Base-by-base conservation (phyloP, 2,888 invertebrate species). In the Philhelius pedissequus region DNA sequence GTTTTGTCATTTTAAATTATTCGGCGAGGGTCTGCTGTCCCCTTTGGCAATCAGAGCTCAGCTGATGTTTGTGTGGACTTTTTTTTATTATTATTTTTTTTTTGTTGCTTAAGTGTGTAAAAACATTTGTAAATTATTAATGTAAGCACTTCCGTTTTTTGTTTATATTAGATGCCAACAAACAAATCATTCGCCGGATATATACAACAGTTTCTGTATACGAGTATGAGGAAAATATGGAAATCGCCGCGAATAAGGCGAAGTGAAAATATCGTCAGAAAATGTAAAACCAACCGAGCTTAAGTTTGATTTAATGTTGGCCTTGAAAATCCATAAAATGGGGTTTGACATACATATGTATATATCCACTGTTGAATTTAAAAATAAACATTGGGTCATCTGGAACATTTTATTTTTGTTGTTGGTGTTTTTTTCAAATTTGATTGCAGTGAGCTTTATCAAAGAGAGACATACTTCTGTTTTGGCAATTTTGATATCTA, bases 1-100 rank as follows among this genome's bases (percentile, higher is more conserved):
- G 78, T 83, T 83, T 76, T 78, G 82, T 78, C 82, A 83, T 73
- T 83, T 78, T 83, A 64, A 83, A 83, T 78, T 83, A 78, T 78
- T 83, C 69, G 74, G 78, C 78, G 78, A 69, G 82, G 78, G 73
- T 56, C 62, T 35, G 48, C 30, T 64, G 64, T 30, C 45, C 35
- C 58, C 50, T 32, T 64, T 48, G 64, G 45, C 64, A 64, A 22
- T 45, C 30, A 32, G 25, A 40, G 6, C 40, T 64, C 40, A 48
- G 64, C 22, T 60, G 25, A 64, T 48, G 48, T 64, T 62, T 62
- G 11, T 62, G 62, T 27, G 62, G 43, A 64, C n/a, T 32, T 22
- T 43, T 58, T n/a, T n/a, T n/a, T n/a, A n/a, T n/a, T n/a, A n/a
- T n/a, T n/a, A 6, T 45, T 18, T 52, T 30, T 54, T 8, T 50